Conservation (phyloP, 2,888 invertebrate species). For the Rhagonycha fulva region DNA sequence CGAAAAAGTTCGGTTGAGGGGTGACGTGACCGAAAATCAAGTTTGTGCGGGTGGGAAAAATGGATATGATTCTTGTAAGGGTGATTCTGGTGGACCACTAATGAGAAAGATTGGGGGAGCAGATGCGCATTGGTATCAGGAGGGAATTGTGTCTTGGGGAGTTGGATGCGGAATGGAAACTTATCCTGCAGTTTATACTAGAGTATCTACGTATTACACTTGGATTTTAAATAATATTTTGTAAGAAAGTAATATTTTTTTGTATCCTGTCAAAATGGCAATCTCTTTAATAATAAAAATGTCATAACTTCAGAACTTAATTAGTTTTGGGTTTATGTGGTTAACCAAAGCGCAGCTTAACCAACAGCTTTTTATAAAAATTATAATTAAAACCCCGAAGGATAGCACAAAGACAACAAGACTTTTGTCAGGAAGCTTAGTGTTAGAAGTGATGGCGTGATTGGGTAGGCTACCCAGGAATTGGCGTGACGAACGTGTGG, state of each 20-base stretch:
- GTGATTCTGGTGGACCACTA: conserved; percentile 79
- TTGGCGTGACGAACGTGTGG: too few relatives aligned
- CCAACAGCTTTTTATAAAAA: too few relatives aligned
- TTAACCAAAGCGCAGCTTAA: too few relatives aligned
- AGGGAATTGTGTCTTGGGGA: conserved; percentile 85
- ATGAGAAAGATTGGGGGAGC: background rate
- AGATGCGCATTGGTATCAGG: conserved; percentile 5
- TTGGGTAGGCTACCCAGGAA: too few relatives aligned
- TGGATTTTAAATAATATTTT: conserved; percentile 66
- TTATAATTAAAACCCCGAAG: too few relatives aligned
- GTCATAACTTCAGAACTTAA: background rate
- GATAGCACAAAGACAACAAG: too few relatives aligned
- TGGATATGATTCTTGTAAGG: conserved; percentile 70
- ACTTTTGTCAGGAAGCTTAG: too few relatives aligned
- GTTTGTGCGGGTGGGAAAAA: conserved; percentile 48
- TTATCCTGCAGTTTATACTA: conserved; percentile 75
- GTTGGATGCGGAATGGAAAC: conserved; percentile 76
- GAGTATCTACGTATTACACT: conserved; percentile 69
- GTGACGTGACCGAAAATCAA: conserved; percentile 31
- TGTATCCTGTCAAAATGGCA: too few relatives aligned
- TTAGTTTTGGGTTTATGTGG: background rate
- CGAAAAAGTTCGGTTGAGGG: background rate
- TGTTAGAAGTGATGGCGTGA: too few relatives aligned
- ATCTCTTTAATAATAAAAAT: background rate
- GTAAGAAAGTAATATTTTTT: background rate